phyloP scores from a whole-genome alignment of 2,113 vertebrate species.

The Nicator chloris region DNA sequence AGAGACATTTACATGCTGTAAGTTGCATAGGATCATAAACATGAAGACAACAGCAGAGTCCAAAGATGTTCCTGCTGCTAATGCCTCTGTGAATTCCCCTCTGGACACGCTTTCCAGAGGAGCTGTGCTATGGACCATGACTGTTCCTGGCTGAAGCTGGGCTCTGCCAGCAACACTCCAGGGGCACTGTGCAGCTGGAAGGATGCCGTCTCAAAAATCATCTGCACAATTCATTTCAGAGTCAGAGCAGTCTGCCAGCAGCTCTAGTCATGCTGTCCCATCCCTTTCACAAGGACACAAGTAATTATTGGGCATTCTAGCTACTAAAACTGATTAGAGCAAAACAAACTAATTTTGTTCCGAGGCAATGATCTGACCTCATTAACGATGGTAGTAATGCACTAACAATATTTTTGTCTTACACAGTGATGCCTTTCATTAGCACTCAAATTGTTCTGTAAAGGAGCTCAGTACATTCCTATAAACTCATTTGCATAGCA shows the following conservation, averaged over 20 bases:
- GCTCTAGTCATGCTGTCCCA: neutral
- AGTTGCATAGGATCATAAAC: neutral
- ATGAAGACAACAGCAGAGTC: neutral
- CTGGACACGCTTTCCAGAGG: neutral
- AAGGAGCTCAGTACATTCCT: neutral
- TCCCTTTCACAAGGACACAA: neutral
- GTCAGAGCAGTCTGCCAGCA: neutral
- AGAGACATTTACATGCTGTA: neutral
- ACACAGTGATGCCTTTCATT: neutral
- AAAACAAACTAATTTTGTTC: constrained; percentile 33
- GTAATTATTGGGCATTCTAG: neutral
- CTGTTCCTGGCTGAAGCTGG: neutral
- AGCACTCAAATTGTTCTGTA: neutral
- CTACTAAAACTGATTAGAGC: neutral
- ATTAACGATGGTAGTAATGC: neutral
- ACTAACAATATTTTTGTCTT: neutral
- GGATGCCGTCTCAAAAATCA: neutral
- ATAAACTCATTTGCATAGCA: neutral
- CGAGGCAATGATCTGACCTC: neutral
- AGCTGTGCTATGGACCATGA: neutral
- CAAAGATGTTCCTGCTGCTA: neutral
- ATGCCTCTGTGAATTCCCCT: neutral
- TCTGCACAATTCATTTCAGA: neutral
- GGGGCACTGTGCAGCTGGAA: neutral
- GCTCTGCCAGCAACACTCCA: neutral